Evolutionary conservation across 2,113 vertebrate genomes (phyloP).

Genomic region (Mesembrinibis cayennensis): DNA sequence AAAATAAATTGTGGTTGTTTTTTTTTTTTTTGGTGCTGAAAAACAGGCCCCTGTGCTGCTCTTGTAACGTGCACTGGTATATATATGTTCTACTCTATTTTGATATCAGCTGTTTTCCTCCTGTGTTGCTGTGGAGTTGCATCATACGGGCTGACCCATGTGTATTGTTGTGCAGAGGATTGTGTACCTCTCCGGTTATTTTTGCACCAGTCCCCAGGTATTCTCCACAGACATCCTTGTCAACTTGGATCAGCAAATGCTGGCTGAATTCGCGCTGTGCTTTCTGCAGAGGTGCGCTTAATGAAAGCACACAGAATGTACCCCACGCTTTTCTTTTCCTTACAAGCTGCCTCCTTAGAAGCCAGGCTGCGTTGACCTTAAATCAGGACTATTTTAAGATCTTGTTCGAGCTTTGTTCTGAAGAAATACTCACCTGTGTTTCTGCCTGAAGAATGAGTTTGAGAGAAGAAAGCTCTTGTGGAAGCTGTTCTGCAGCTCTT

Average conservation of each 20-base stretch:
- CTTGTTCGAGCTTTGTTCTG: neutral
- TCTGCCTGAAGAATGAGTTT: neutral
- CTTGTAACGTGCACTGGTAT: neutral
- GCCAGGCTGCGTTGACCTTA: neutral
- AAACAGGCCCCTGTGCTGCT: neutral
- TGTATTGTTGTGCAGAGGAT: neutral
- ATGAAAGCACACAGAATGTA: neutral
- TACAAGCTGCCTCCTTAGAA: neutral
- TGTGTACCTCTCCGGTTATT: neutral
- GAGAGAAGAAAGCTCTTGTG: neutral
- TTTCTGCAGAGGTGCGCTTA: neutral
- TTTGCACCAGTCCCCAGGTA: neutral
- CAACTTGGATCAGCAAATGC: neutral
- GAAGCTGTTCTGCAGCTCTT: neutral
- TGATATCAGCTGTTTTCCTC: neutral
- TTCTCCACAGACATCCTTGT: neutral
- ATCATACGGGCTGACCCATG: neutral
- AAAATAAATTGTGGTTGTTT: neutral
- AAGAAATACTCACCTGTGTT: neutral
- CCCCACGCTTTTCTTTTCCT: neutral
- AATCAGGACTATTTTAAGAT: neutral
- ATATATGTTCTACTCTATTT: rapidly evolving
- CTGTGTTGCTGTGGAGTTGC: neutral
- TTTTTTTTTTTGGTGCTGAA: neutral
- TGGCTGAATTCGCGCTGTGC: neutral